A percentile compares a stretch with the other conserved stretches of the same genome.
Conservation (phyloP, 2,888 invertebrate species). For the Sialis fuliginosa region DNA sequence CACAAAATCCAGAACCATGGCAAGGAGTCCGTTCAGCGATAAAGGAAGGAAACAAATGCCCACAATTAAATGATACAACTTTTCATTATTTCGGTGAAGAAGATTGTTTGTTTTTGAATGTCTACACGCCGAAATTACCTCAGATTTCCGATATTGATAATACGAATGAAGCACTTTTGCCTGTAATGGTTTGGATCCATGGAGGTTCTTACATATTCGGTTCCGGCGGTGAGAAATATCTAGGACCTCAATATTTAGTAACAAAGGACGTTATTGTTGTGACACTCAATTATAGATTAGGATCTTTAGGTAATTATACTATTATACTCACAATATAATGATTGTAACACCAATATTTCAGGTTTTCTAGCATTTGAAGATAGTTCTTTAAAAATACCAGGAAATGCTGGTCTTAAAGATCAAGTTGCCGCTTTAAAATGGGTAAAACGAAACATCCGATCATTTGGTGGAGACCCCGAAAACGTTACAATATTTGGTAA, state of each 20-base stretch:
- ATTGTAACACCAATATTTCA: background rate
- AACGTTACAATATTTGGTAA: background rate
- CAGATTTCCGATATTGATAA: background rate
- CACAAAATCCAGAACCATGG: background rate
- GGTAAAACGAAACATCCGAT: background rate
- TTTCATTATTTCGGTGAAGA: background rate
- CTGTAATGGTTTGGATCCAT: background rate
- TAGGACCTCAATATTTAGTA: background rate
- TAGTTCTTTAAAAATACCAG: background rate
- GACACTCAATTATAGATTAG: background rate
- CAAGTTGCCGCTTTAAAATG: background rate
- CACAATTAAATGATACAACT: background rate
- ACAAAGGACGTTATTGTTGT: background rate
- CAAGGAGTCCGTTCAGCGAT: background rate
- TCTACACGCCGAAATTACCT: background rate
- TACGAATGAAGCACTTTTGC: background rate
- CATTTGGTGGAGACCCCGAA: background rate
- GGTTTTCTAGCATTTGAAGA: background rate
- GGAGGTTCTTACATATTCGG: background rate
- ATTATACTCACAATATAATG: background rate
- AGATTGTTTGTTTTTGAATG: slow-evolving; percentile 1
- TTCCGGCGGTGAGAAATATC: background rate
- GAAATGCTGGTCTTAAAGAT: background rate
- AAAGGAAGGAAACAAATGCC: background rate
- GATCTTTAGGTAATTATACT: background rate